Base-by-base conservation (phyloP, 2,113 vertebrate species). In the Rafetus swinhoei region DNA sequence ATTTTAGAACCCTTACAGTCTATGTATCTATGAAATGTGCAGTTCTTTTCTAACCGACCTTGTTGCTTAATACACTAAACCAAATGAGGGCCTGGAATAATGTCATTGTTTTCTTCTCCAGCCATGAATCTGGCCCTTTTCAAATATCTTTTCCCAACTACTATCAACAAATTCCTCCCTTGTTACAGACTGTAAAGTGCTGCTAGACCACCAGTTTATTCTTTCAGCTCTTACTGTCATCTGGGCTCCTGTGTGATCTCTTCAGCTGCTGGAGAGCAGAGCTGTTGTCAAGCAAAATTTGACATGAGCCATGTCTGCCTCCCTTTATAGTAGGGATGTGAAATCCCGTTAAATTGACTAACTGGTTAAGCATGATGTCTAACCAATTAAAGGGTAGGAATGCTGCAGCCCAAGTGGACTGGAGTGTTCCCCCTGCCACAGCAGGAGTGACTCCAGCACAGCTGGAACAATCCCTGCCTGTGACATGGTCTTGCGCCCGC, bases 241-340 rank as follows among this genome's bases (percentile, higher is more conserved):
- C 27, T 65, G 60, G 60, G 60, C 60, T 15, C 10, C 74, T 14
- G 11, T 77, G 39, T 77, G 39, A 5, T 45, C 21, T 25, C 22
- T 45, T 45, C 39, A 25, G 39, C 12, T 1, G 72, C 39, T 24
- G 39, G 39, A 77, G 74, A 24, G 25, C 6, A 15, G 39, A 27
- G 74, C 22, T 6, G 35, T 9, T 29, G 7, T 5, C 50, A 3
- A n/a, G 62, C 22, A 4, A 86, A 90, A 56, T 15, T 45, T 0
- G 0, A 52, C 32, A 32, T 29, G 0, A 74, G 76, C 79, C 65
- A 53, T 0, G 6, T n/a, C 24, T 52, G 62, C 72, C 81, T 80
- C 77, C 3, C 1, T 9, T 13, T 45, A 45, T 45, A 45, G 45
- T 6, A 45, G 45, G 45, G 45, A 5, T 45, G 45, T 45, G 45